A percentile compares a stretch with the other conserved stretches of the same genome.
phyloP scores from a whole-genome alignment of 2,888 invertebrate species.

The Epistrophe eligans region DNA sequence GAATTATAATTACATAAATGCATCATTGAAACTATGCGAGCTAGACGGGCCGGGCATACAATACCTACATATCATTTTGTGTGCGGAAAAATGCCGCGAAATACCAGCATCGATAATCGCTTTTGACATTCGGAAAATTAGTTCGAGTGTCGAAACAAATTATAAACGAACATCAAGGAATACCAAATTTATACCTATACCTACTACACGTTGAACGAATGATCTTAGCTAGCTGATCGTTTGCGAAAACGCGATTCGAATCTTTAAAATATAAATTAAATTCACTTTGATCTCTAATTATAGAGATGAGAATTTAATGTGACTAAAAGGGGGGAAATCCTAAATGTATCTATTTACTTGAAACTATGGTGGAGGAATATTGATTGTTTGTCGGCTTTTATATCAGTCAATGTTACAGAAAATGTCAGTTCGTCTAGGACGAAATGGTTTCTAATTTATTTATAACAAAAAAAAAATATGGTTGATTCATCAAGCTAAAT shows the following conservation, averaged over 20 bases:
- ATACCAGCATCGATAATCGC: constrained; percentile 59
- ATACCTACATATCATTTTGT: constrained; percentile 39
- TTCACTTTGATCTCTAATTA: constrained; percentile 46
- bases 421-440: constrained; percentile 29
- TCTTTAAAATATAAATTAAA: constrained; percentile 38
- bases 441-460: constrained; percentile 7
- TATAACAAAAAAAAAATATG: background rate
- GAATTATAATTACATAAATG: constrained; percentile 67
- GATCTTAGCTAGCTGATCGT: constrained; percentile 13
- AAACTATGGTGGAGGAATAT: constrained; percentile 10
- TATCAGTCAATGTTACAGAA: constrained; percentile 20
- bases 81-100: constrained; percentile 54
- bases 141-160: constrained; percentile 71
- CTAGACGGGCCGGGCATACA: constrained; percentile 6
- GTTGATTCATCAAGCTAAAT: background rate
- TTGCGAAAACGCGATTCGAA: constrained; percentile 24
- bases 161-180: constrained; percentile 58
- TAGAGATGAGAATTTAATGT: constrained; percentile 29
- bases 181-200: constrained; percentile 26
- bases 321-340: background rate
- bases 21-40: constrained; percentile 36
- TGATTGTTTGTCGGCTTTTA: constrained; percentile 29
- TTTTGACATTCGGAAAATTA: constrained; percentile 73
- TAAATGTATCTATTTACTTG: constrained; percentile 1
- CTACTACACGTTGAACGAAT: constrained; percentile 3